Conservation (phyloP, 1,140 invertebrate genomes). For the Scaptodrosophila lebanonensis region DNA sequence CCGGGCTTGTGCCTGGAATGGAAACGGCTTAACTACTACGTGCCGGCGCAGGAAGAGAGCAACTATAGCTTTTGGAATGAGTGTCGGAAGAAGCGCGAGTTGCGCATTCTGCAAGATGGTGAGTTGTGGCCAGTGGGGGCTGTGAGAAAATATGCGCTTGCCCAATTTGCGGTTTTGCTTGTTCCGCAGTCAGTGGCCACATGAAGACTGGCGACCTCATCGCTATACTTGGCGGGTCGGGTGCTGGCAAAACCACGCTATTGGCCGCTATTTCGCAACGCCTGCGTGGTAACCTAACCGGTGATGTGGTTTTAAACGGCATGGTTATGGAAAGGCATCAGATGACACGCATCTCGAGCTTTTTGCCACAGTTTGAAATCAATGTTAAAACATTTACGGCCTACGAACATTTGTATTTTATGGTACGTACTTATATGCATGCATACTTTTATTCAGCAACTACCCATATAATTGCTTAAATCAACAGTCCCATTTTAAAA, state of each 20-base stretch:
- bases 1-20: constrained; percentile 63
- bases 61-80: constrained; percentile 73
- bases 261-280: constrained; percentile 83
- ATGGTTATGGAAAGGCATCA: constrained; percentile 80
- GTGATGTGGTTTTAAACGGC: constrained; percentile 84
- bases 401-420: constrained; percentile 85
- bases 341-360: constrained; percentile 84
- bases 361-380: constrained; percentile 85
- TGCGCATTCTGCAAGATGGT: constrained; percentile 63
- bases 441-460: background rate
- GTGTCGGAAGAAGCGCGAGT: constrained; percentile 56
- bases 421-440: constrained; percentile 79
- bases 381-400: constrained; percentile 83
- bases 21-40: constrained; percentile 70
- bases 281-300: constrained; percentile 80
- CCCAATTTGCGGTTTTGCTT: background rate
- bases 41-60: constrained; percentile 69
- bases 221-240: constrained; percentile 81
- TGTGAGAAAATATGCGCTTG: constrained; percentile 17
- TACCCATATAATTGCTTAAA: constrained; percentile 16
- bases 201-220: constrained; percentile 80
- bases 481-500: constrained; percentile 80
- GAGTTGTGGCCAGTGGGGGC: constrained; percentile 13
- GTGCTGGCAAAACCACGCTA: constrained; percentile 85
- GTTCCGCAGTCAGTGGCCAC: constrained; percentile 78